Evolutionary conservation across 2,797 vertebrate genomes (phyloP).

Genomic region (Propithecus deckenii): DNA sequence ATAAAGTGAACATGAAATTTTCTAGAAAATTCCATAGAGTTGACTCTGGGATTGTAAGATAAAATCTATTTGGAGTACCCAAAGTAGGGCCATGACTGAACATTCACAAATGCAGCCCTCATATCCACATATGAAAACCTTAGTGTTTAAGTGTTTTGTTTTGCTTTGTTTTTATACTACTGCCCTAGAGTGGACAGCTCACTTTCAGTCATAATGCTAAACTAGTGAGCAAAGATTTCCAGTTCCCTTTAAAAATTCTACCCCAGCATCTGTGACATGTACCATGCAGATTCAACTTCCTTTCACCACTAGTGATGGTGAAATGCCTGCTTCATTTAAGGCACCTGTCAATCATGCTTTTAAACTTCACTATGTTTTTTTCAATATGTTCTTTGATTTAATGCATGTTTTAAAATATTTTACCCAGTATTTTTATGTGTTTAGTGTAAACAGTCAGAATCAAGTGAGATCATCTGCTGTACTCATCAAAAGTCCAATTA

Average conservation of each 20-base stretch:
- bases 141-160: neutral
- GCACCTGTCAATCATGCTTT: neutral
- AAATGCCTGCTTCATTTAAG: neutral
- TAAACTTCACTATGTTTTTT: neutral
- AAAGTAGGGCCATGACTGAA: neutral
- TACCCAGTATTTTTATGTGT: neutral
- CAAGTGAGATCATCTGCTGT: neutral
- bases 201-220: neutral
- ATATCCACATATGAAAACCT: neutral
- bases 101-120: neutral
- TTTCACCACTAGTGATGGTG: too few relatives aligned
- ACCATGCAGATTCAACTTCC: neutral
- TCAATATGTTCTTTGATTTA: neutral
- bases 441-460: neutral
- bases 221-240: neutral
- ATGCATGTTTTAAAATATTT: neutral
- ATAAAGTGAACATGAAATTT: neutral
- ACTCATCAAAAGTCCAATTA: conserved; percentile 20
- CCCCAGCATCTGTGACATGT: neutral
- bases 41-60: neutral
- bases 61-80: neutral
- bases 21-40: neutral
- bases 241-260: neutral
- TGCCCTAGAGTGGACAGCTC: neutral
- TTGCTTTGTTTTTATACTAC: neutral